Percentiles rank a stretch among this genome's conserved stretches.
Conservation (phyloP, 1,140 invertebrate genomes). For the Metopolophium dirhodum region DNA sequence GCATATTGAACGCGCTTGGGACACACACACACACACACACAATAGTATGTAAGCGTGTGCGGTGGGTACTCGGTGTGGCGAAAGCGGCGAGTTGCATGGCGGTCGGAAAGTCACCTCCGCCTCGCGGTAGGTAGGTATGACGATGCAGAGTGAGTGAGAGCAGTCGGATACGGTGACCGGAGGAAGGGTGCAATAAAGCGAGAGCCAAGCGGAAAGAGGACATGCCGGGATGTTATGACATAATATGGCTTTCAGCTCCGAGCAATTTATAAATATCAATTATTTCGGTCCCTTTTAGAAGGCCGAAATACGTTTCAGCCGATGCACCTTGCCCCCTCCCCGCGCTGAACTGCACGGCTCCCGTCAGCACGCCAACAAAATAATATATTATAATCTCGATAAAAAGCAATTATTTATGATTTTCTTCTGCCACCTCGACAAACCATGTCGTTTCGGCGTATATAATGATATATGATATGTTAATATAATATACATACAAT, state of each 20-base stretch:
- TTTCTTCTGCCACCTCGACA: neutral
- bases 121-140: neutral
- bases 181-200: neutral
- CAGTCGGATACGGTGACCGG: neutral
- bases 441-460: neutral
- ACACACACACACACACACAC: neutral
- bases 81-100: neutral
- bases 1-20: slow-evolving; percentile 35
- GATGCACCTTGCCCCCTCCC: neutral
- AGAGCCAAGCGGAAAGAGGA: neutral
- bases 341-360: no score
- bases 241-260: neutral
- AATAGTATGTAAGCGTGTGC: neutral
- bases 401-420: slow-evolving; percentile 7
- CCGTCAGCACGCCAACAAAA: neutral
- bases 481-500: no score
- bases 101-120: no score
- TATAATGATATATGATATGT: neutral
- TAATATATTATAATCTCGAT: neutral
- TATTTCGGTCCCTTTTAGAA: neutral
- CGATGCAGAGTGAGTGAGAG: neutral
- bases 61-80: neutral
- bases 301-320: neutral
- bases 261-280: slow-evolving; percentile 50
- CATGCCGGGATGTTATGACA: neutral